Base-by-base conservation (phyloP, 2,888 invertebrate genomes). In the Belgica antarctica region DNA sequence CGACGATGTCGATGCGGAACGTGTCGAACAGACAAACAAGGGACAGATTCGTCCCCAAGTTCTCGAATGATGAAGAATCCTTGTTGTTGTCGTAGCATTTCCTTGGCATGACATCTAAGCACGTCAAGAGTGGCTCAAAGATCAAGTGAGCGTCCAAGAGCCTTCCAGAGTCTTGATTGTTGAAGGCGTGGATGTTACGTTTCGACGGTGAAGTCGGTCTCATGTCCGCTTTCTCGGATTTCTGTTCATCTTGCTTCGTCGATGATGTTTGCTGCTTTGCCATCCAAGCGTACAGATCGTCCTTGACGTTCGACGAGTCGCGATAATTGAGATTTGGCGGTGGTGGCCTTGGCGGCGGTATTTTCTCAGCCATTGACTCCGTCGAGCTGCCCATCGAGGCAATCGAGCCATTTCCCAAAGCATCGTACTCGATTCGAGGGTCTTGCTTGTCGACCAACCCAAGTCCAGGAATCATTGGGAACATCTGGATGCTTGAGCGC, bases 241-340 rank as follows among this genome's bases (percentile, higher is more conserved):
- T 61, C 34, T 79, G 22, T 3, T 70, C 62, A 15, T 66, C 52
- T 2, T 46, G 15, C 34, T 62, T 62, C n/a, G 34, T 59, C 4
- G 47, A 28, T 17, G 36, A 47, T 28, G 80, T 85, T 74, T 93
- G 92, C 75, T 96, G 95, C 75, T 93, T 91, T 1, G 93, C 94
- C 96, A 96, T 96, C 96, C 96, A 96, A 74, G 90, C 91, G 78
- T 96, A 96, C 52, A 96, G 82, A 79, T 96, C 95, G 76, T 94
- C 94, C n/a, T 87, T 85, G 17, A 86, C 84, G 74, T 86, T 86
- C 47, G 85, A 36, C 1, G 46, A 31, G 7, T 34, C 81, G 2
- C 78, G 75, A 73, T 82, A 81, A 52, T 81, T 80, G 15, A 15
- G 7, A 1, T 36, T 15, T 15, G 71, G 71, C n/a, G 71, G 62